Conservation (phyloP, 2,797 vertebrate species). For the Centropyge bicolor region DNA sequence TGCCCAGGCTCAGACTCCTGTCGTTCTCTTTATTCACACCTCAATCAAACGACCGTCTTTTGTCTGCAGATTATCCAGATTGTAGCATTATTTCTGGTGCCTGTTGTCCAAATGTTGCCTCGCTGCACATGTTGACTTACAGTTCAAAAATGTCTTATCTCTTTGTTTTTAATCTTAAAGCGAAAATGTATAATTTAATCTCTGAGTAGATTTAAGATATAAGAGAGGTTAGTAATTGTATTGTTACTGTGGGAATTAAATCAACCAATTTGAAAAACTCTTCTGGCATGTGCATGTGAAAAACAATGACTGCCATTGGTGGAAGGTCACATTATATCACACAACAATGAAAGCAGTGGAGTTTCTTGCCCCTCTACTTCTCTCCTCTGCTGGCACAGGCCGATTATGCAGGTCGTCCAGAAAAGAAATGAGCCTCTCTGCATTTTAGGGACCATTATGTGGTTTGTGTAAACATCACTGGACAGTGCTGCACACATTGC, state of each 20-base stretch:
- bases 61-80: conserved; percentile 22
- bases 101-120: background rate
- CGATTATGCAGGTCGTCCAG: too few species aligned
- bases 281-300: too few species aligned
- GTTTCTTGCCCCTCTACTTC: too few species aligned
- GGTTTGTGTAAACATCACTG: too few species aligned
- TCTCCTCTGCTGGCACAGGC: background rate
- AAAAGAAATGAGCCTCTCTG: too few species aligned
- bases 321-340: too few species aligned
- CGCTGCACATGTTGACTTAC: background rate
- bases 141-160: background rate
- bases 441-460: too few species aligned
- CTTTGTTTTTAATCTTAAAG: background rate
- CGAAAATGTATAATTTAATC: background rate
- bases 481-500: too few species aligned
- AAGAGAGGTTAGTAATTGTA: background rate
- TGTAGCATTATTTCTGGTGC: background rate
- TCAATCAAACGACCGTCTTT: conserved; percentile 12
- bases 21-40: conserved; percentile 19
- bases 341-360: too few species aligned
- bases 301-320: too few species aligned
- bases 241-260: background rate
- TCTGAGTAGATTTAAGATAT: background rate
- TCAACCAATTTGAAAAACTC: too few species aligned
- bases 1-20: conserved; percentile 7